Base-by-base conservation (phyloP, 64 coral and sea anemone genomes). In the Montipora capricornis region DNA sequence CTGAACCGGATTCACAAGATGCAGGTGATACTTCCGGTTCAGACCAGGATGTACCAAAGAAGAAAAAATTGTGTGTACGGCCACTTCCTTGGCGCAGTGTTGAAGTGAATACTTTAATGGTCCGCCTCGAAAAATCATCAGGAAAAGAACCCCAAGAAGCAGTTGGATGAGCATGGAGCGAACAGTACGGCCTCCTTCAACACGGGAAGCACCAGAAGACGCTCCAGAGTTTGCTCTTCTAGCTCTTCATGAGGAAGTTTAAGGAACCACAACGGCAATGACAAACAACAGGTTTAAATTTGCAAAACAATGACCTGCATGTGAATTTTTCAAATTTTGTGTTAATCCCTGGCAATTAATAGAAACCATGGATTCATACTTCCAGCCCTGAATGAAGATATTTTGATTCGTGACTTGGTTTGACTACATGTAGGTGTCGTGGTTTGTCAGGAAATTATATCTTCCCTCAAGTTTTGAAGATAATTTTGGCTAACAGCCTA, bases 1-100 rank as follows among this genome's bases (percentile, higher is more conserved):
- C 88, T 61, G 88, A 90, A 62, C 51, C 79, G 8, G 52, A 81
- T 15, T 74, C 70, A 74, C n/a, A 8, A 10, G n/a, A 74, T 74
- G 70, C 19, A 20, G n/a, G 70, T 44, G 70, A 74, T 20, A 26
- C 70, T 22, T 74, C 70, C 20, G 70, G 70, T 74, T 74, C 70
- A 74, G 70, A 74, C 26, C 0, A 26, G 26, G 26, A 26, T 26
- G 26, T 26, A 26, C 26, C 26, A 26, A 26, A 26, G 26, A 26
- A 26, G 0, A 26, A 64, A 64, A 64, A 62, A 62, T 62, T 62
- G 60, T 62, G 60, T 62, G 60, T 62, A 10, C 5, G 60, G 60
- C 60, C 60, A 62, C 60, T 62, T 62, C 60, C 60, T 62, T 62
- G 60, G 60, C 60, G 60, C 60, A 62, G 60, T 62, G 60, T 62